These are phyloP conservation scores for Podarcis cretensis DNA, from an alignment of 2,113 vertebrate genomes.

Conservation along the genomic window DNA sequence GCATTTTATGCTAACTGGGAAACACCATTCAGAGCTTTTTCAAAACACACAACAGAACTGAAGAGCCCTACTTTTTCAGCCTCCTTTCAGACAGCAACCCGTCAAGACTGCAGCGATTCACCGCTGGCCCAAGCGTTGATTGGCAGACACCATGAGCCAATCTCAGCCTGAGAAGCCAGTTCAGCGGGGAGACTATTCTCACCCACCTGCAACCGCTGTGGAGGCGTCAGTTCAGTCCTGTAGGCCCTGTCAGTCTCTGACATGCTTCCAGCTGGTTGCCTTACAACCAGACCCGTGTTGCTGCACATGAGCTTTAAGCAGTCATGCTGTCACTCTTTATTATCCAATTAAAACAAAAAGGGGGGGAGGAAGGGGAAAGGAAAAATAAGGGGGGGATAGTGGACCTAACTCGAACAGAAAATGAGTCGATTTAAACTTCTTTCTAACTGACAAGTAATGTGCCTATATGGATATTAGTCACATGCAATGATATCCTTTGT, in stretches of 20 bases:
- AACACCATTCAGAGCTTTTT: not conserved
- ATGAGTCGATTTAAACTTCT: conserved; percentile 13
- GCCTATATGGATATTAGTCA: conserved; percentile 3
- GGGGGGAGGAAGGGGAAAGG: not conserved
- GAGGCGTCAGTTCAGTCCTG: not conserved
- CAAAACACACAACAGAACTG: rapidly evolving
- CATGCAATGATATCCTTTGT: not conserved
- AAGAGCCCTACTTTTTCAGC: not conserved
- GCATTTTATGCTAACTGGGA: not conserved
- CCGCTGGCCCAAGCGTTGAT: rapidly evolving
- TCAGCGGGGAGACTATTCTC: not conserved
- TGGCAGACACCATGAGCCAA: not conserved
- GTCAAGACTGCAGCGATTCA: not conserved
- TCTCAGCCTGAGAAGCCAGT: not conserved
- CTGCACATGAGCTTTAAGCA: conserved; percentile 20
- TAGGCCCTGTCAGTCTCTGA: conserved; percentile 20
- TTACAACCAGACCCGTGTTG: not conserved
- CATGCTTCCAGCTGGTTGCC: conserved; percentile 34
- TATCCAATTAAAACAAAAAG: not conserved
- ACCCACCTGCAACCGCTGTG: not conserved
- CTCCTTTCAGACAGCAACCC: not conserved
- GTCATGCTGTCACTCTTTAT: conserved; percentile 31
- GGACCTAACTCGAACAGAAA: conserved; percentile 4
- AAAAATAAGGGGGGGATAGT: not conserved
- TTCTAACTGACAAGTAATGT: conserved; percentile 22